Conservation (phyloP, 2,888 invertebrate species). For the Ypsolopha sequella region DNA sequence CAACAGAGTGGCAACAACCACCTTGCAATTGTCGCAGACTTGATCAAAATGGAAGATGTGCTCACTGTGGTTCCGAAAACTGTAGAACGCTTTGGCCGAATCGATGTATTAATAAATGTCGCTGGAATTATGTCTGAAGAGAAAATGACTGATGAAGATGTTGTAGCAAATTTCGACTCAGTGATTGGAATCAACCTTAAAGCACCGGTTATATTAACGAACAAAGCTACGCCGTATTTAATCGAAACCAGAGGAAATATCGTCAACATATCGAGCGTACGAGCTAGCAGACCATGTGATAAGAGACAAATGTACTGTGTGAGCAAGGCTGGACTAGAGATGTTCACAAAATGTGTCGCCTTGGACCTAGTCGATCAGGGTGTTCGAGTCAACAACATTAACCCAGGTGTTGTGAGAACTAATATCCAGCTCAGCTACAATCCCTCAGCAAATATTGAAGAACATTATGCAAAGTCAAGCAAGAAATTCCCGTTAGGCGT, state of each 20-base stretch:
- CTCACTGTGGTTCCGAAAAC: conserved; percentile 4
- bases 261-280: conserved; percentile 3
- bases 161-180: neutral
- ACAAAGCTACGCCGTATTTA: conserved; percentile 1
- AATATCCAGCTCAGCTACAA: neutral
- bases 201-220: neutral
- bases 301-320: neutral
- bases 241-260: conserved; percentile 3
- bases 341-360: conserved; percentile 3
- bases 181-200: neutral
- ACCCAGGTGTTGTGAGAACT: conserved; percentile 1
- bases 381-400: neutral
- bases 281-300: neutral
- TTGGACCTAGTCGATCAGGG: neutral
- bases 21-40: conserved; percentile 1
- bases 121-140: neutral
- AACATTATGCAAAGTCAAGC: neutral
- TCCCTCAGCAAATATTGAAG: neutral
- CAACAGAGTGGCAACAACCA: neutral
- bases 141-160: neutral
- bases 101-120: conserved; percentile 1
- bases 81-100: neutral
- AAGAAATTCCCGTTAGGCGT: neutral
- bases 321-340: conserved; percentile 1
- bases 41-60: neutral